Percentiles rank a stretch among this genome's conserved stretches.
These are phyloP conservation scores for Sardina pilchardus DNA, from an alignment of 2,113 vertebrate genomes.

Conservation along the genomic window DNA sequence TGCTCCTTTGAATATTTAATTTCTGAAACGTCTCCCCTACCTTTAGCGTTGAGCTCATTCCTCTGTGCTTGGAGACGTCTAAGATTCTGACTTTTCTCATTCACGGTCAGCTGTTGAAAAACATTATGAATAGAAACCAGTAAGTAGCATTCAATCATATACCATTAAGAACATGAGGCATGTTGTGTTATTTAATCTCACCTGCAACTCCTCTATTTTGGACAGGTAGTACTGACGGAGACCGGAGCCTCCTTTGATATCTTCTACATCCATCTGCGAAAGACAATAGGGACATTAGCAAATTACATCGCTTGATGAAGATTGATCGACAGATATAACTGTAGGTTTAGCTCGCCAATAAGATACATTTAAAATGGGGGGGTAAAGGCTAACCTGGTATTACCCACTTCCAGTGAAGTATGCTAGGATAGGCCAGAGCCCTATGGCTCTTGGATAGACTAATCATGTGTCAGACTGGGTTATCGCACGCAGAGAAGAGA, in stretches of 20 bases:
- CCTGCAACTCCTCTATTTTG: conserved; percentile 98
- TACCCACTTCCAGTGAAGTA: too few relatives aligned
- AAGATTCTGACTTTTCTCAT: conserved; percentile 96
- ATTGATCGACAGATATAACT: background rate
- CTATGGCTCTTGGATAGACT: too few relatives aligned
- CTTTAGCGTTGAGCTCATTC: conserved; percentile 97
- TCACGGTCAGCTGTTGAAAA: conserved; percentile 84
- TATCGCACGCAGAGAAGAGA: too few relatives aligned
- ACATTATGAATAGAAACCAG: background rate
- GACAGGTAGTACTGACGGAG: conserved; percentile 96
- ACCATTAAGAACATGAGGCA: background rate
- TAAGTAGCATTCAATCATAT: background rate
- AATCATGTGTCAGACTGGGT: too few relatives aligned
- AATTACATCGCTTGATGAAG: background rate
- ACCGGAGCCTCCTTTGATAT: conserved; percentile 89
- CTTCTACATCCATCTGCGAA: conserved; percentile 92
- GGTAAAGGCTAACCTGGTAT: too few relatives aligned
- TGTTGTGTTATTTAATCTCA: conserved; percentile 59
- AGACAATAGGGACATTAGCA: background rate
- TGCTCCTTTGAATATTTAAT: too few relatives aligned
- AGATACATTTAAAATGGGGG: too few relatives aligned
- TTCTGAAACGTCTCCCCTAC: conserved; percentile 58
- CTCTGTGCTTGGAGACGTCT: conserved; percentile 93
- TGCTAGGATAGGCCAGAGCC: too few relatives aligned
- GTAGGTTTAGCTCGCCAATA: too few relatives aligned